Conservation (phyloP, 1,140 invertebrate species). For the Geopemphigus sp. region DNA sequence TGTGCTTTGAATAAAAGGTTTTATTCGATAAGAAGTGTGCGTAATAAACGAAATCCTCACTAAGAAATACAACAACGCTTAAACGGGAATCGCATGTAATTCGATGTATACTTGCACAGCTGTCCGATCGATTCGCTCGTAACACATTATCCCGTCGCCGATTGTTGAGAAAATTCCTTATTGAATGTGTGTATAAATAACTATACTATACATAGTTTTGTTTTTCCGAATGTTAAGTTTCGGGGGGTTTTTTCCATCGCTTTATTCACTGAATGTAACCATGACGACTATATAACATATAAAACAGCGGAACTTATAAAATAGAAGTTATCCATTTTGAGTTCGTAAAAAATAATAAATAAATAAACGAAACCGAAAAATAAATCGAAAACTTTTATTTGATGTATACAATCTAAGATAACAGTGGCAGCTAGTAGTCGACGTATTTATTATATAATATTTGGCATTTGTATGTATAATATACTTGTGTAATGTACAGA, state of each 20-base stretch:
- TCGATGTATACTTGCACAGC: not conserved
- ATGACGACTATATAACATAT: constrained; percentile 31
- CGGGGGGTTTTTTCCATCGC: not conserved
- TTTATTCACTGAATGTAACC: constrained; percentile 11
- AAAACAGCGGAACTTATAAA: constrained; percentile 37
- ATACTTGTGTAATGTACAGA: not conserved
- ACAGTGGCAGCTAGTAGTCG: not conserved
- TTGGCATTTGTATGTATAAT: not conserved
- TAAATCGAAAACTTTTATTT: constrained; percentile 32
- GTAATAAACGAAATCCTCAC: not conserved
- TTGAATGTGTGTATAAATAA: not conserved
- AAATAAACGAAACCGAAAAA: constrained; percentile 20
- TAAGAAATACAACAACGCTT: not conserved
- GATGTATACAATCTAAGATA: constrained; percentile 21
- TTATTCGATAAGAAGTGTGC: not conserved
- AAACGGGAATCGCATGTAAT: not conserved
- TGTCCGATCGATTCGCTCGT: constrained; percentile 6
- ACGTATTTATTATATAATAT: too few relatives aligned
- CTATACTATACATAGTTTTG: not conserved
- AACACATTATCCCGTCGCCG: not conserved
- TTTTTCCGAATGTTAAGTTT: constrained; percentile 38
- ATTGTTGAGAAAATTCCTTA: constrained; percentile 4
- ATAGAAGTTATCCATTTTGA: constrained; percentile 37
- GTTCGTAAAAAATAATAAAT: constrained; percentile 35
- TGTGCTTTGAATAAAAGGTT: too few relatives aligned